Evolutionary conservation across 2,888 invertebrate genomes (phyloP).

Genomic region (Pemphredon lugubris): DNA sequence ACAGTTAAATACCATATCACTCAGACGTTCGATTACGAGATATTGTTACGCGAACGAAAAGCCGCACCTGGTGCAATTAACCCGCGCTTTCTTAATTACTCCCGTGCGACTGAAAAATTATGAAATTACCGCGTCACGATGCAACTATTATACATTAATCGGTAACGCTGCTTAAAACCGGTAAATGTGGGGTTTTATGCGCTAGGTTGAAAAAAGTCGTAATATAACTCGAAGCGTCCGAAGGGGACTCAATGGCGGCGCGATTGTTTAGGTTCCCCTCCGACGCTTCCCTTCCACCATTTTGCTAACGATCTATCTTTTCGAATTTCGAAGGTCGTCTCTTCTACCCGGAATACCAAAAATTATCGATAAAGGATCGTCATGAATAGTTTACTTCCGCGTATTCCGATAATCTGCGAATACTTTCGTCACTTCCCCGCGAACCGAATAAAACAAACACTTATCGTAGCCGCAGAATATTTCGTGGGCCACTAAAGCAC

Average conservation of each 20-base stretch:
- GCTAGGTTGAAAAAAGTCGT: too few relatives aligned
- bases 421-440: not conserved
- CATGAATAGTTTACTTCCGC: not conserved
- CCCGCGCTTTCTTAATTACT: too few relatives aligned
- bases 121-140: slow-evolving; percentile 6
- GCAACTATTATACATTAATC: not conserved
- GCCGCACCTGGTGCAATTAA: too few relatives aligned
- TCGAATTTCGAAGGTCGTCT: slow-evolving; percentile 45
- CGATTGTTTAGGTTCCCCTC: slow-evolving; percentile 48
- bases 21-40: too few relatives aligned
- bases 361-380: too few relatives aligned
- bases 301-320: slow-evolving; percentile 53
- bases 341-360: slow-evolving; percentile 9
- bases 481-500: slow-evolving; percentile 37
- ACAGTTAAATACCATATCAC: too few relatives aligned
- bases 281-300: slow-evolving; percentile 58
- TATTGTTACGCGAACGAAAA: too few relatives aligned
- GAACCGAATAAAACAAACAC: not conserved
- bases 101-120: too few relatives aligned
- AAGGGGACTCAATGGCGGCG: slow-evolving; percentile 30
- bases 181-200: too few relatives aligned
- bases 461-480: slow-evolving; percentile 7
- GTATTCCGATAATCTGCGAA: not conserved
- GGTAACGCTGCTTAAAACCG: too few relatives aligned
- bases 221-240: not conserved